Percentiles rank a stretch among this genome's conserved stretches.
These are phyloP conservation scores for Pipistrellus pygmaeus DNA, from an alignment of 2,797 vertebrate genomes.

Conservation along the genomic window DNA sequence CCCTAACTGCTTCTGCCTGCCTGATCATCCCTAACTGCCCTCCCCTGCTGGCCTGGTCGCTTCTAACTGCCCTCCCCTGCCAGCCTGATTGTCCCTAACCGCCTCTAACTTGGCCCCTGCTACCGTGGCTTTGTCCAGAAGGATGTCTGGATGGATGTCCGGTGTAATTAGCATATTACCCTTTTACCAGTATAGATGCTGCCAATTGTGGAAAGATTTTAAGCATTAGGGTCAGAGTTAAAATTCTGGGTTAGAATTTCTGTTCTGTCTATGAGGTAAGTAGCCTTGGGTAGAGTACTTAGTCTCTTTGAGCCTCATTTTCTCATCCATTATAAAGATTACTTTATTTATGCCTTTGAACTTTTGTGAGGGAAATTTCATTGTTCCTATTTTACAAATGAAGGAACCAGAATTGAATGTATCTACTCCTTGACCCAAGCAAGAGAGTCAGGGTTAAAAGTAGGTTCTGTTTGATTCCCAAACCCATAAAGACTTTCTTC, in stretches of 20 bases:
- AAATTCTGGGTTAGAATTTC: conserved; percentile 30
- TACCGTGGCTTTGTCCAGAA: too few species aligned
- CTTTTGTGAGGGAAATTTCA: neutral
- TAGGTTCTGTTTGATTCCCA: neutral
- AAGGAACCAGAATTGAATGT: too few species aligned
- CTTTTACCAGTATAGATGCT: too few species aligned
- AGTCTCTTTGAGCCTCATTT: neutral
- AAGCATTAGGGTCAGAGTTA: neutral
- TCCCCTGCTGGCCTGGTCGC: too few species aligned
- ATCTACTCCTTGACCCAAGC: neutral
- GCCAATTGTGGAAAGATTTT: neutral
- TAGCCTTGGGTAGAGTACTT: neutral
- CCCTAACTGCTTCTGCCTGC: too few species aligned
- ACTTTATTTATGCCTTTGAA: neutral
- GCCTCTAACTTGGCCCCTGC: too few species aligned
- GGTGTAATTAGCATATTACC: too few species aligned
- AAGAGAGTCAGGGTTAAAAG: neutral
- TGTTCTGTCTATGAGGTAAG: neutral
- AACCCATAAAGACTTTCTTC: neutral
- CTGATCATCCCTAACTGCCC: too few species aligned
- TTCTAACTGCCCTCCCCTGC: too few species aligned
- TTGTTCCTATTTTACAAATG: neutral
- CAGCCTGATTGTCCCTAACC: too few species aligned
- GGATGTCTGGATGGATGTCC: too few species aligned
- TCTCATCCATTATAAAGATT: neutral